phyloP scores from a whole-genome alignment of 2,113 vertebrate species.

The Morphnarchus princeps region DNA sequence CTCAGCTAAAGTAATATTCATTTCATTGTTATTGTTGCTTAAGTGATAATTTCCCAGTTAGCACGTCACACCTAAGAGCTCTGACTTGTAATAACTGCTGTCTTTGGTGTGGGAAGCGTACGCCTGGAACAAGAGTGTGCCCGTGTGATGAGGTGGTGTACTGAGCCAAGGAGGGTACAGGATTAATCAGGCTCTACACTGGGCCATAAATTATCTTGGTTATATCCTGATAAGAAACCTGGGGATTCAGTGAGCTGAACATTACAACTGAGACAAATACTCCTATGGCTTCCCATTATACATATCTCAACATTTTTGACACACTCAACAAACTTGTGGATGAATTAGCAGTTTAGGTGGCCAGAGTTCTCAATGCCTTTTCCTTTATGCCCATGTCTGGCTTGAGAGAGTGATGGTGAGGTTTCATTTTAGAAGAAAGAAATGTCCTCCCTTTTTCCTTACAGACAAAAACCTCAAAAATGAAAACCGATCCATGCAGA shows the following conservation, averaged over 20 bases:
- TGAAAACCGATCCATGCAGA: background rate
- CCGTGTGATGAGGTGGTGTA: background rate
- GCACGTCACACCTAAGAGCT: background rate
- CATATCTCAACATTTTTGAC: background rate
- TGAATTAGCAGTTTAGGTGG: background rate
- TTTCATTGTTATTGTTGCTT: background rate
- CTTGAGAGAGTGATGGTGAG: background rate
- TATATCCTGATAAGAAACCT: background rate
- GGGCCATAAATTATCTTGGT: background rate
- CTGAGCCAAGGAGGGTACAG: background rate
- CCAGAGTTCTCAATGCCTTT: background rate
- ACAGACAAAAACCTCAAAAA: background rate
- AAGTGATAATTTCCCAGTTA: background rate
- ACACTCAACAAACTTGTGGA: background rate
- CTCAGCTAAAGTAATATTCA: background rate
- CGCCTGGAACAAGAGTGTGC: rapidly evolving
- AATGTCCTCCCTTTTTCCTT: background rate
- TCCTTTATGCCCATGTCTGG: background rate
- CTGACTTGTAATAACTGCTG: background rate
- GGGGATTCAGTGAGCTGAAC: background rate
- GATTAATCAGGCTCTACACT: background rate
- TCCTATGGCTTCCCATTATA: background rate
- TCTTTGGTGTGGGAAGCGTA: background rate
- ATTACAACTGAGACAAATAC: background rate
- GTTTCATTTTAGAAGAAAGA: background rate